phyloP scores from a whole-genome alignment of 23 tunicate genomes.

The Halocynthia roretzi region DNA sequence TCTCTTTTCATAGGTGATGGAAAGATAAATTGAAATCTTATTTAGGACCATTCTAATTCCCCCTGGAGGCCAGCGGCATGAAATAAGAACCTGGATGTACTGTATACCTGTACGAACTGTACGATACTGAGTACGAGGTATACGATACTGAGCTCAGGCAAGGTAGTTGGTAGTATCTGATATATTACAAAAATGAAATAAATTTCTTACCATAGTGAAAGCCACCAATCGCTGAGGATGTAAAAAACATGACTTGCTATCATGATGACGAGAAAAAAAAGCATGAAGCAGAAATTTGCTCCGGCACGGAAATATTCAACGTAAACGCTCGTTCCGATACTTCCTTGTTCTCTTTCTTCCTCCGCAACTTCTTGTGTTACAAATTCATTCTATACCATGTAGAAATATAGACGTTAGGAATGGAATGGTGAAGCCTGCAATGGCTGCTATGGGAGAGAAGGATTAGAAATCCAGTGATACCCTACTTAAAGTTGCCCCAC shows the following conservation, averaged over 20 bases:
- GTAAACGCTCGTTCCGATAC: slow-evolving; percentile 28
- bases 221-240: slow-evolving; percentile 46
- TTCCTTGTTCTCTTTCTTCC: slow-evolving; percentile 28
- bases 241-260: slow-evolving; percentile 23
- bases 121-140: no score
- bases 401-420: no score
- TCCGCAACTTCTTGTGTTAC: slow-evolving; percentile 7
- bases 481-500: background rate
- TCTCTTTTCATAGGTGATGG: no score
- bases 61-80: no score
- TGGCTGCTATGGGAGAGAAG: background rate
- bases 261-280: slow-evolving; percentile 13
- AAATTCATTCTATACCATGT: background rate
- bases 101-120: no score
- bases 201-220: slow-evolving; percentile 33
- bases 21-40: no score
- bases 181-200: no score
- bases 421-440: no score
- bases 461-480: background rate
- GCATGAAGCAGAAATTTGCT: background rate
- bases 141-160: no score
- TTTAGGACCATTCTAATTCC: no score
- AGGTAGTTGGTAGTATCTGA: no score
- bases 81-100: no score
- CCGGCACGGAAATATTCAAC: slow-evolving; percentile 24